Evolutionary conservation across 1,140 invertebrate species (phyloP).

Genomic region (Brachionus asplanchnoidis): DNA sequence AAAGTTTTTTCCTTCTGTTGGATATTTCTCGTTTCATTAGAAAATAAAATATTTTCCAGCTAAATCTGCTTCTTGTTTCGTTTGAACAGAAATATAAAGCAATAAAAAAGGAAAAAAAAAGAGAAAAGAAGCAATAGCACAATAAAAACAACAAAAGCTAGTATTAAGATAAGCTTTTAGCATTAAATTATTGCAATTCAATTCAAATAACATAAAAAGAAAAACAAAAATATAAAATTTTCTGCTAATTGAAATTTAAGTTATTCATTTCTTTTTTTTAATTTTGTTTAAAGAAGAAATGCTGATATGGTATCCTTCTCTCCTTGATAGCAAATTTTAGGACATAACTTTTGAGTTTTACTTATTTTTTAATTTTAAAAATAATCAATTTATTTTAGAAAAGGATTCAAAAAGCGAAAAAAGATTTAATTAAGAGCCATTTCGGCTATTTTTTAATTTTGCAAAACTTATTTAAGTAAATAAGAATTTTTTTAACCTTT

Average conservation of each 20-base stretch:
- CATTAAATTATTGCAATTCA: neutral
- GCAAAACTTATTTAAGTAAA: too few species aligned
- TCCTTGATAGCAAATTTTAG: too few species aligned
- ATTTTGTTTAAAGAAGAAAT: neutral
- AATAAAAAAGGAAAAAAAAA: neutral
- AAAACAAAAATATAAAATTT: neutral
- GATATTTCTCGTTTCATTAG: neutral
- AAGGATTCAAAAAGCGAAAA: too few species aligned
- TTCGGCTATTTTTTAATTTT: too few species aligned
- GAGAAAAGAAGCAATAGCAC: neutral
- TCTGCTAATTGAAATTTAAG: neutral
- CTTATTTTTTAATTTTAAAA: too few species aligned
- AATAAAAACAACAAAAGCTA: neutral
- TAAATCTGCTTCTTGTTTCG: conserved; percentile 1
- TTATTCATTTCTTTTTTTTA: neutral
- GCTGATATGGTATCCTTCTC: too few species aligned
- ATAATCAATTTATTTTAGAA: too few species aligned
- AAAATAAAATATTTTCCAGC: neutral
- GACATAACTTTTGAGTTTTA: too few species aligned
- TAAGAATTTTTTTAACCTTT: too few species aligned
- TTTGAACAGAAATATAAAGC: neutral
- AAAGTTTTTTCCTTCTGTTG: neutral
- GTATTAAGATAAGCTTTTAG: conserved; percentile 32
- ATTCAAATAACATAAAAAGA: neutral
- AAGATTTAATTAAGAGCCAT: too few species aligned